A percentile compares a stretch with the other conserved stretches of the same genome.
These are phyloP conservation scores for Acomys russatus DNA, from an alignment of 2,797 vertebrate genomes.

Conservation along the genomic window DNA sequence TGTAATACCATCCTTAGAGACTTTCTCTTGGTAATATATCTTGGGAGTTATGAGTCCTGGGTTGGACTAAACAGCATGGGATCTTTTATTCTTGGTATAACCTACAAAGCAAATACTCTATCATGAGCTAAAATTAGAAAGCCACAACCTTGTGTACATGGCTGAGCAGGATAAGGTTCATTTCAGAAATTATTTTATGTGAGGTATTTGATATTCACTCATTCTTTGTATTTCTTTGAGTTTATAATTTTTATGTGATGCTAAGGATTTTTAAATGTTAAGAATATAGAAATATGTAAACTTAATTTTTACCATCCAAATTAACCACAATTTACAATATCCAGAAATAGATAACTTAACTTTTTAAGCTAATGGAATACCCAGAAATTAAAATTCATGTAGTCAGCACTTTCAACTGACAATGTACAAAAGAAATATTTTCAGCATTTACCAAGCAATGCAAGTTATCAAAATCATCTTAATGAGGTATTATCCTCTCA, in stretches of 20 bases:
- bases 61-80: background rate
- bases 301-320: background rate
- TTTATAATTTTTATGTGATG: background rate
- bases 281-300: background rate
- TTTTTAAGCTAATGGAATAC: background rate
- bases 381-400: background rate
- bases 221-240: constrained; percentile 14
- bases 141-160: background rate
- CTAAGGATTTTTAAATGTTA: background rate
- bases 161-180: background rate
- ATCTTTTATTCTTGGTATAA: background rate
- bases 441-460: background rate
- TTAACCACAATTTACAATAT: background rate
- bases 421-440: background rate
- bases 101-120: background rate
- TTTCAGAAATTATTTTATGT: background rate
- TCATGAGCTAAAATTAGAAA: background rate
- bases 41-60: background rate
- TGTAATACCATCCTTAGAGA: background rate
- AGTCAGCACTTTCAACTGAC: background rate
- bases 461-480: background rate
- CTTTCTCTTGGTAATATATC: background rate
- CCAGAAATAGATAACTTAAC: background rate
- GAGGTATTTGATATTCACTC: background rate
- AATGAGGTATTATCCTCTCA: background rate